phyloP scores from a whole-genome alignment of 2,888 invertebrate species.

The Siphlonurus alternatus region DNA sequence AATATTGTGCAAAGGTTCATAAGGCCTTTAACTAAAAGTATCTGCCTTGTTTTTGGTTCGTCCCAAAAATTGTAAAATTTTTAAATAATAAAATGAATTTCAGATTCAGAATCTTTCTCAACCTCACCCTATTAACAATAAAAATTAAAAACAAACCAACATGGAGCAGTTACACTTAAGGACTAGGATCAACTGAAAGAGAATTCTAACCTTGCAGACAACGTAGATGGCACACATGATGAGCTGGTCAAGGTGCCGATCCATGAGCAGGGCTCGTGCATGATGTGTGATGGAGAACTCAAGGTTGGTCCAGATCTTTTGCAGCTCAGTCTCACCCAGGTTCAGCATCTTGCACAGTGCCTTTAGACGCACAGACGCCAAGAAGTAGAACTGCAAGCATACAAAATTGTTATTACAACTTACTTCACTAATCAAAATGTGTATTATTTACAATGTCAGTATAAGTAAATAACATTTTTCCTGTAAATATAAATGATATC shows the following conservation, averaged over 20 bases:
- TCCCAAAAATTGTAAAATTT: too few species aligned
- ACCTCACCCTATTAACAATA: too few species aligned
- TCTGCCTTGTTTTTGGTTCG: too few species aligned
- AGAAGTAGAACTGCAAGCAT: conserved; percentile 64
- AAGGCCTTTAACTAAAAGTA: too few species aligned
- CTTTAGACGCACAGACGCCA: conserved; percentile 81
- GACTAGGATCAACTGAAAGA: conserved; percentile 1
- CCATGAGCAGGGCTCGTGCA: conserved; percentile 69
- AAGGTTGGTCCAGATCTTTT: conserved; percentile 94
- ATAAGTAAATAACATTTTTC: background rate
- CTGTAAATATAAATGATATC: background rate
- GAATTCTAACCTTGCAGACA: conserved; percentile 55
- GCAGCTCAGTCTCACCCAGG: conserved; percentile 43
- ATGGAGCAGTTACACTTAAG: too few species aligned
- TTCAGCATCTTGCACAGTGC: conserved; percentile 71
- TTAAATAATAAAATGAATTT: too few species aligned
- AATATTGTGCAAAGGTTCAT: too few species aligned
- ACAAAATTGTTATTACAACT: conserved; percentile 1
- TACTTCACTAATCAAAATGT: background rate
- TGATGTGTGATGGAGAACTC: conserved; percentile 69
- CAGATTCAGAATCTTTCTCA: too few species aligned
- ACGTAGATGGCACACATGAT: conserved; percentile 97
- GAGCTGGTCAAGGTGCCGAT: conserved; percentile 93
- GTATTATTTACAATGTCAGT: background rate
- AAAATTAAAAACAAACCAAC: too few species aligned